Evolutionary conservation across 2,888 invertebrate species (phyloP).

Genomic region (Diachrysia chrysitis): DNA sequence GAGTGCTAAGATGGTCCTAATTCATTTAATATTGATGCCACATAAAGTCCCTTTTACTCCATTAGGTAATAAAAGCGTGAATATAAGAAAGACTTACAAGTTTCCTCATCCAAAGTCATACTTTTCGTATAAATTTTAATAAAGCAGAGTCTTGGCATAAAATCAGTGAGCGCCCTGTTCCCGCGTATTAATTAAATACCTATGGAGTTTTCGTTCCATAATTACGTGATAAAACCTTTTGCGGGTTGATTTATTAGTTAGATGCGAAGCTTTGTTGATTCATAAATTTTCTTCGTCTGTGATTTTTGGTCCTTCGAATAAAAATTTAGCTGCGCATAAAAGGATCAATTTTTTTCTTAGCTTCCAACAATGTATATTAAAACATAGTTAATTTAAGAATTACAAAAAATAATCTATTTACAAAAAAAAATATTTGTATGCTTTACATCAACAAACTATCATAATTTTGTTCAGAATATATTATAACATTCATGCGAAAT

Average conservation of each 20-base stretch:
- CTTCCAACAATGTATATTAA: neutral
- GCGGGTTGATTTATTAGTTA: slow-evolving; percentile 47
- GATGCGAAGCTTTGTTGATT: slow-evolving; percentile 12
- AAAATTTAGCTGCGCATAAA: neutral
- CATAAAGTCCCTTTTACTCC: slow-evolving; percentile 17
- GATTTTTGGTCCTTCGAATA: neutral
- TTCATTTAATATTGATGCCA: slow-evolving; percentile 28
- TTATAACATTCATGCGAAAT: neutral
- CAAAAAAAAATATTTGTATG: no score
- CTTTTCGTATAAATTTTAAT: slow-evolving; percentile 52
- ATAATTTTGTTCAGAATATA: no score
- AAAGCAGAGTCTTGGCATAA: slow-evolving; percentile 28
- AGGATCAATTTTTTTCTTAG: neutral
- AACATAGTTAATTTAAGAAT: no score
- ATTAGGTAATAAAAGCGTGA: slow-evolving; percentile 36
- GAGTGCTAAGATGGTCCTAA: slow-evolving; percentile 14
- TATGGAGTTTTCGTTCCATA: slow-evolving; percentile 43
- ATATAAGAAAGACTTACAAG: slow-evolving; percentile 14
- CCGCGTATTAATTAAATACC: slow-evolving; percentile 50
- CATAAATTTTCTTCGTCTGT: neutral
- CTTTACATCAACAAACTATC: no score
- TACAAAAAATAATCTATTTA: no score
- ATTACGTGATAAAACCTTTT: slow-evolving; percentile 36
- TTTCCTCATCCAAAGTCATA: slow-evolving; percentile 27
- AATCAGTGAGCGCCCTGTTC: slow-evolving; percentile 41